Evolutionary conservation across 1,140 invertebrate genomes (phyloP).

Genomic region (Archivesica marissinica): DNA sequence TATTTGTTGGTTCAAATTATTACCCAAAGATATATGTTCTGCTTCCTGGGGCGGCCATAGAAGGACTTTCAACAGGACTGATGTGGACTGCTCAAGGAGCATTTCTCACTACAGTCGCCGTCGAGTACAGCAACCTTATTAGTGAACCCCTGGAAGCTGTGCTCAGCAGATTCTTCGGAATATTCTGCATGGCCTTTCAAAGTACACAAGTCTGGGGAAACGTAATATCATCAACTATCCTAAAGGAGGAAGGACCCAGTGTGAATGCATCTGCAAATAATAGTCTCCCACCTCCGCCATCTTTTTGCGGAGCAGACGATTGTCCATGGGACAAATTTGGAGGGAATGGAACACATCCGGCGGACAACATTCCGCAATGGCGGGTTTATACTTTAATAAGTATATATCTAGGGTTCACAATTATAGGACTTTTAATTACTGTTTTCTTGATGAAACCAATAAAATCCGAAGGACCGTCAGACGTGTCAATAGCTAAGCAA

Average conservation of each 20-base stretch:
- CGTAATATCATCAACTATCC: conserved; percentile 71
- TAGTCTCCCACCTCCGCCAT: conserved; percentile 22
- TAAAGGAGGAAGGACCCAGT: conserved; percentile 41
- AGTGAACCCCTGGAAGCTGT: conserved; percentile 62
- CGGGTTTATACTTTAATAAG: conserved; percentile 62
- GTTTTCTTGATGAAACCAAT: conserved; percentile 62
- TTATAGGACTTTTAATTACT: conserved; percentile 66
- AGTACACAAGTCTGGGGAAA: conserved; percentile 77
- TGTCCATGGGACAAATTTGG: conserved; percentile 54
- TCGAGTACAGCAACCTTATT: conserved; percentile 68
- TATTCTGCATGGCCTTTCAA: conserved; percentile 74
- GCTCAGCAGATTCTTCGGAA: conserved; percentile 74
- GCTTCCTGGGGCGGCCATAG: conserved; percentile 67
- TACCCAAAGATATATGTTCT: conserved; percentile 67
- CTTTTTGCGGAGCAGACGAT: conserved; percentile 65
- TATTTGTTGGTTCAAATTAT: conserved; percentile 74
- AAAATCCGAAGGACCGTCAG: conserved; percentile 36
- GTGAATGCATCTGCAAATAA: conserved; percentile 19
- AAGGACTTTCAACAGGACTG: conserved; percentile 72
- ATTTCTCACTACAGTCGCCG: conserved; percentile 69
- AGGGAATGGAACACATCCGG: conserved; percentile 7
- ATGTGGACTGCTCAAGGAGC: conserved; percentile 78
- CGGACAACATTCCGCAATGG: conserved; percentile 26
- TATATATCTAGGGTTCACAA: conserved; percentile 65
- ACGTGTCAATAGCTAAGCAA: conserved; percentile 42